A percentile compares a stretch with the other conserved stretches of the same genome.
phyloP scores from a whole-genome alignment of 2,113 vertebrate species.

The Crypturellus undulatus region DNA sequence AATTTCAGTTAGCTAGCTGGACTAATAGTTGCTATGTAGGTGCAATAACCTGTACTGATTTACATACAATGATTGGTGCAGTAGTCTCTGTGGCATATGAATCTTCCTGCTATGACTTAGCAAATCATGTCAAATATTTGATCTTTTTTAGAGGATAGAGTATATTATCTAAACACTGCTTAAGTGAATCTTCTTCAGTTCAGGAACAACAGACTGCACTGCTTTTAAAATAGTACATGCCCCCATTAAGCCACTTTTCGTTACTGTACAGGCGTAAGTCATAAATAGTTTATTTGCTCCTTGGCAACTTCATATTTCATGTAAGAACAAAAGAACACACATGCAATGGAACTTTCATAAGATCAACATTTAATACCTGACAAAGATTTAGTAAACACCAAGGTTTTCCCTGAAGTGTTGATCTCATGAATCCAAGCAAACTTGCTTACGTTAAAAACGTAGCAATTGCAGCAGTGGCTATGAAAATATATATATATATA shows the following conservation, averaged over 20 bases:
- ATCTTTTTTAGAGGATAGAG: not conserved
- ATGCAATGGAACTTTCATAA: not conserved
- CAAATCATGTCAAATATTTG: not conserved
- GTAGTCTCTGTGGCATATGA: not conserved
- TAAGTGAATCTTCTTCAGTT: not conserved
- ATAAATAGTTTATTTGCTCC: conserved; percentile 60
- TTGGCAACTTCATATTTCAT: conserved; percentile 27
- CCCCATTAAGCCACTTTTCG: conserved; percentile 41
- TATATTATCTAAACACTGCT: not conserved
- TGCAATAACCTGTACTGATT: not conserved
- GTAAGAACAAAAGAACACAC: not conserved
- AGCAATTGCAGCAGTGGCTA: not conserved
- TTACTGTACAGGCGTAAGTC: conserved; percentile 30
- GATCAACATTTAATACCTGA: conserved; percentile 3
- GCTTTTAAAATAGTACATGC: not conserved
- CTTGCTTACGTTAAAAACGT: not conserved
- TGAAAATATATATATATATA: not conserved
- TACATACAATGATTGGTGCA: not conserved
- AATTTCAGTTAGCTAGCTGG: not conserved
- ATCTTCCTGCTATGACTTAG: not conserved
- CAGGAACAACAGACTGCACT: not conserved
- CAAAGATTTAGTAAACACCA: not conserved
- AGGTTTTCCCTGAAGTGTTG: not conserved
- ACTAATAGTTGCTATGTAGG: not conserved
- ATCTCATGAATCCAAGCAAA: not conserved